Percentiles rank a stretch among this genome's conserved stretches.
Conservation (phyloP, 1,140 invertebrate genomes). For the Orchestia grillus region DNA sequence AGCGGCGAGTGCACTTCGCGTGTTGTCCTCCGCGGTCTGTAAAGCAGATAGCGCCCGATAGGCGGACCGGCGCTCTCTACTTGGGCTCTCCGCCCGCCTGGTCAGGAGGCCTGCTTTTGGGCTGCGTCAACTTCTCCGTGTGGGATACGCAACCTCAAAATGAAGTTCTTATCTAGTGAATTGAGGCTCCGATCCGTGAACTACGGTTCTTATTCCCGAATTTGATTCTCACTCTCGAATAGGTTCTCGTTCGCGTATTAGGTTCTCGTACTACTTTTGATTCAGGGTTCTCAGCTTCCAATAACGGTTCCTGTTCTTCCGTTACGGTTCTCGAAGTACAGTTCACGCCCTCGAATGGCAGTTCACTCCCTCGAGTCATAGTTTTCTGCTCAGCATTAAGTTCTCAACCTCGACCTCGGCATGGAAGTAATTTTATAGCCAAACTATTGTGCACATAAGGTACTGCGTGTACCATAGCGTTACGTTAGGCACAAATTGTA, state of each 20-base stretch:
- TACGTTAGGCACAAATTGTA: no score
- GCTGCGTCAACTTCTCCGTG: no score
- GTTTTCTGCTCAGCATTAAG: no score
- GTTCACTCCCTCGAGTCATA: no score
- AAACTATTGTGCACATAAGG: background rate
- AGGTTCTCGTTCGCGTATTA: no score
- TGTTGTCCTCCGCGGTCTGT: slow-evolving; percentile 32
- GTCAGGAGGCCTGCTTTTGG: background rate
- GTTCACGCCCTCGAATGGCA: background rate
- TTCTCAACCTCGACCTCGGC: background rate
- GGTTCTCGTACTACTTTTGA: no score
- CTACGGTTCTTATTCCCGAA: background rate
- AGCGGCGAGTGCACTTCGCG: slow-evolving; percentile 35
- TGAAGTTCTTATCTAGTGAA: background rate
- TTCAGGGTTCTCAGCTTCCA: background rate
- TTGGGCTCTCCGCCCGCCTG: background rate
- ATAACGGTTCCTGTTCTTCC: background rate
- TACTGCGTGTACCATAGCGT: no score
- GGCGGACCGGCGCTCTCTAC: background rate
- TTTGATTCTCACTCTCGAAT: no score
- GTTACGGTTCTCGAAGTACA: background rate
- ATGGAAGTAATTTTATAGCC: background rate
- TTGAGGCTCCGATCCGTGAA: background rate
- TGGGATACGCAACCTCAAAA: background rate
- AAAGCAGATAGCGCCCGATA: slow-evolving; percentile 39